Evolutionary conservation across 2,888 invertebrate genomes (phyloP).

Genomic region (Calliopum simillimum): DNA sequence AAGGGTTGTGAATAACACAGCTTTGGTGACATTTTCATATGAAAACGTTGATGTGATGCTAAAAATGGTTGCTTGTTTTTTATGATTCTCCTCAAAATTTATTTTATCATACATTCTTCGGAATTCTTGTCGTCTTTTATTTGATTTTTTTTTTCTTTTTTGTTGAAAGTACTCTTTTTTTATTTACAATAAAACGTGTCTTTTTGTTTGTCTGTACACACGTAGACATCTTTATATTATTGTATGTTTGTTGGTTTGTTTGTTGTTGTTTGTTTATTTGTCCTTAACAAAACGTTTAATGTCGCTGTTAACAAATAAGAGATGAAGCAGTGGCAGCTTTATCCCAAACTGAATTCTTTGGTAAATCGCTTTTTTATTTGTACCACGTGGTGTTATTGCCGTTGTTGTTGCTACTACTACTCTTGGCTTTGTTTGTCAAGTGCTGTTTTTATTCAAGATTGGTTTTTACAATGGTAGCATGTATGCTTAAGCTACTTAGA

Average conservation of each 20-base stretch:
- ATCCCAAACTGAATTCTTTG: slow-evolving; percentile 14
- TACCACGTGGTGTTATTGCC: slow-evolving; percentile 9
- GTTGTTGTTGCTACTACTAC: background rate
- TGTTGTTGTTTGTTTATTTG: slow-evolving; percentile 21
- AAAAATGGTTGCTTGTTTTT: too few species aligned
- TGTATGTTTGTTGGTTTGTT: slow-evolving; percentile 11
- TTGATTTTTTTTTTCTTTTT: too few species aligned
- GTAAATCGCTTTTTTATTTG: slow-evolving; percentile 22
- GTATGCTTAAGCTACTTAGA: background rate
- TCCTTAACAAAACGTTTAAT: slow-evolving; percentile 30
- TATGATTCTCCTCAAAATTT: too few species aligned
- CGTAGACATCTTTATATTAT: background rate
- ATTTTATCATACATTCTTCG: too few species aligned
- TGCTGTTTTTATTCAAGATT: background rate
- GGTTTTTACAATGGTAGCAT: background rate
- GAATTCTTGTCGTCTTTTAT: too few species aligned
- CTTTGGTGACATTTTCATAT: too few species aligned
- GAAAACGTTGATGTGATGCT: too few species aligned
- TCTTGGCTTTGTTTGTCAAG: background rate
- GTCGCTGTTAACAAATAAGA: slow-evolving; percentile 32
- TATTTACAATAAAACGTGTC: too few species aligned
- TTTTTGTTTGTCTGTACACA: too few species aligned
- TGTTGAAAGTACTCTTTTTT: too few species aligned
- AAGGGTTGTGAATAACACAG: too few species aligned
- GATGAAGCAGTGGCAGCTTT: too few species aligned